Conservation (phyloP, 2,113 vertebrate species). For the Austrofundulus limnaeus region DNA sequence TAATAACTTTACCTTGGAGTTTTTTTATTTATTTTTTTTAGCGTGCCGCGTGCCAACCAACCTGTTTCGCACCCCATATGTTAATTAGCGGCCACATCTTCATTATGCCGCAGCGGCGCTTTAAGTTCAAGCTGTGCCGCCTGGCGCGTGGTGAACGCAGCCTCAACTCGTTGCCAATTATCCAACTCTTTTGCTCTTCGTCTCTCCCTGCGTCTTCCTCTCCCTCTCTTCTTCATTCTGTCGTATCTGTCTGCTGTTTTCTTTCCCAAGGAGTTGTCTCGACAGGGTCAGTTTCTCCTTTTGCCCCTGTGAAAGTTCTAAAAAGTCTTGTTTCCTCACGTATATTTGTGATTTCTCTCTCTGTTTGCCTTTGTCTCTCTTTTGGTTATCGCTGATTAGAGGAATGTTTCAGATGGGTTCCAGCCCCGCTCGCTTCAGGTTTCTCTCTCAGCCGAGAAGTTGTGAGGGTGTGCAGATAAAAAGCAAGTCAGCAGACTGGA, state of each 20-base stretch:
- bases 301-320: conserved; percentile 54
- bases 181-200: conserved; percentile 84
- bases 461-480: conserved; percentile 43
- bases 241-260: conserved; percentile 62
- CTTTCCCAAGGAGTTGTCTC: conserved; percentile 58
- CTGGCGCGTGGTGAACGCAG: conserved; percentile 89
- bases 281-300: conserved; percentile 39
- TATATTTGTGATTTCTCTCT: not conserved
- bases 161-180: conserved; percentile 91
- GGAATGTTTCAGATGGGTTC: conserved; percentile 26
- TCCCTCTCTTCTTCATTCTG: conserved; percentile 71
- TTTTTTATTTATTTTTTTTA: conserved; percentile 88
- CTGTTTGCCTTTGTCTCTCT: conserved; percentile 40
- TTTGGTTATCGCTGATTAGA: conserved; percentile 63
- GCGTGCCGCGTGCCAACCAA: conserved; percentile 95
- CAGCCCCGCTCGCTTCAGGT: conserved; percentile 47
- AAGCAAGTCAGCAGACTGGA: conserved; percentile 42
- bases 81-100: conserved; percentile 99
- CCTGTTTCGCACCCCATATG: conserved; percentile 99
- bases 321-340: conserved; percentile 38
- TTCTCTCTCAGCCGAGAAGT: conserved; percentile 30
- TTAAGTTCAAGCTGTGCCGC: conserved; percentile 99
- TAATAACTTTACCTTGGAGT: conserved; percentile 99
- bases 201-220: conserved; percentile 61
- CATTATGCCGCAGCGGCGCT: conserved; percentile 98